phyloP scores from a whole-genome alignment of 2,113 vertebrate species.

The Dissostichus mawsoni region DNA sequence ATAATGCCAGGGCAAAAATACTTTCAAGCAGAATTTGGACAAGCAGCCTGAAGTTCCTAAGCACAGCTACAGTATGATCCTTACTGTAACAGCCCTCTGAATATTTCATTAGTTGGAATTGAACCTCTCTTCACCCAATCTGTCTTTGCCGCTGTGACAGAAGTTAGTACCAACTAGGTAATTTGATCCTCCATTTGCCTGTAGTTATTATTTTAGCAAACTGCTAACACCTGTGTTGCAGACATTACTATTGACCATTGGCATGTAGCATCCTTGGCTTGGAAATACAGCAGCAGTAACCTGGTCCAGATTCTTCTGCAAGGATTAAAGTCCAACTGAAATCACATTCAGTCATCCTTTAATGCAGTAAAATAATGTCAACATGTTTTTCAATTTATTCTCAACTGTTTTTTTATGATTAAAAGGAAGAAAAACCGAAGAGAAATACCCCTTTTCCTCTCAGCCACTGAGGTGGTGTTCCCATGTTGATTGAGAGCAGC shows the following conservation, averaged over 20 bases:
- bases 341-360: slow-evolving; percentile 2
- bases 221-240: slow-evolving; percentile 37
- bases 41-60: slow-evolving; percentile 24
- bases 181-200: slow-evolving; percentile 33
- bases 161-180: slow-evolving; percentile 10
- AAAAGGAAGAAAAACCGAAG: not conserved
- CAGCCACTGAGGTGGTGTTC: not conserved
- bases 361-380: slow-evolving; percentile 1
- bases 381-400: slow-evolving; percentile 9
- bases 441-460: slow-evolving; percentile 16
- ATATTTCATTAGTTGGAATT: slow-evolving; percentile 35
- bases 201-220: slow-evolving; percentile 31
- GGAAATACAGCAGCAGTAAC: slow-evolving; percentile 23
- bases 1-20: slow-evolving; percentile 39
- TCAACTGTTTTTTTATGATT: not conserved
- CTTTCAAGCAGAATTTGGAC: slow-evolving; percentile 30
- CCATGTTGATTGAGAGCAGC: slow-evolving; percentile 46
- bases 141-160: slow-evolving; percentile 14
- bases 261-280: slow-evolving; percentile 45
- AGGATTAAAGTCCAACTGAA: slow-evolving; percentile 13
- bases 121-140: slow-evolving; percentile 13
- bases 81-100: slow-evolving; percentile 38
- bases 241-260: slow-evolving; percentile 39
- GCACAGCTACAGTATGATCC: slow-evolving; percentile 33
- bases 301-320: slow-evolving; percentile 13